A percentile compares a stretch with the other conserved stretches of the same genome.
These are phyloP conservation scores for Eurystomus glaucurus DNA, from an alignment of 2,797 vertebrate genomes.

Conservation along the genomic window DNA sequence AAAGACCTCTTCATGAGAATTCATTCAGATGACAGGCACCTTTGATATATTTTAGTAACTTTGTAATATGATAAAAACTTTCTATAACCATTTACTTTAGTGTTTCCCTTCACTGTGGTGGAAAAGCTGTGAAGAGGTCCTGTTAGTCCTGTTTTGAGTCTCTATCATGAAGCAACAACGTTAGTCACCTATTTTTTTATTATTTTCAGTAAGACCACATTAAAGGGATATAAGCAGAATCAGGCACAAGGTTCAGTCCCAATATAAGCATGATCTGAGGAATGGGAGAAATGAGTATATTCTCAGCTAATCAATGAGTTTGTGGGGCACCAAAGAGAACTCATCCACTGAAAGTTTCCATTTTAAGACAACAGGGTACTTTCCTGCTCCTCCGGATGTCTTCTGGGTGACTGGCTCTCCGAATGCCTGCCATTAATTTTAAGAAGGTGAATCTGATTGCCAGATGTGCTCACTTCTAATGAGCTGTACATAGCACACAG, in stretches of 20 bases:
- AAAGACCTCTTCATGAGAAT: background rate
- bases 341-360: background rate
- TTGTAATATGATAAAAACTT: background rate
- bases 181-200: background rate
- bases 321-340: background rate
- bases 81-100: background rate
- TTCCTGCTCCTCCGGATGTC: background rate
- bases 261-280: background rate
- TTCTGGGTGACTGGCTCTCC: background rate
- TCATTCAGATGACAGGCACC: background rate
- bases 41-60: background rate
- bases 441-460: background rate
- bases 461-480: background rate
- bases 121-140: background rate
- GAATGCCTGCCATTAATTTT: background rate
- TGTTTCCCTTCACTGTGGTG: background rate
- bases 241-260: background rate
- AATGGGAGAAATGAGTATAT: background rate
- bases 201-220: background rate
- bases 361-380: background rate
- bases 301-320: background rate
- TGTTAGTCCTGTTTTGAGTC: background rate
- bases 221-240: background rate
- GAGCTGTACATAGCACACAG: background rate
- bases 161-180: background rate